Percentiles rank a stretch among this genome's conserved stretches.
Evolutionary conservation across 2,113 vertebrate genomes (phyloP).

Genomic region (Syrmaticus mikado): DNA sequence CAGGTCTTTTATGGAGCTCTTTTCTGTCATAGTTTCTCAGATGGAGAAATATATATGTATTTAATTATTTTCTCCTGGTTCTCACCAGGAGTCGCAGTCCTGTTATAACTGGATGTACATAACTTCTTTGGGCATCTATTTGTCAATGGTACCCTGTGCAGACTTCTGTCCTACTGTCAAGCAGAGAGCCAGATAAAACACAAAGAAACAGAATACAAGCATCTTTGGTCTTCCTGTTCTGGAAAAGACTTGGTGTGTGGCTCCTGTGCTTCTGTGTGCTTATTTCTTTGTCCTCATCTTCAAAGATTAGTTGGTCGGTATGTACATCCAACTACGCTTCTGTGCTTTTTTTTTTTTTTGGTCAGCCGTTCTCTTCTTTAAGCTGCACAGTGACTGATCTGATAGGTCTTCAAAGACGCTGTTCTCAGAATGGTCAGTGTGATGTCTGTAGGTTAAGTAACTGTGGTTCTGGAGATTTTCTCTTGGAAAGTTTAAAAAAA

Average conservation of each 20-base stretch:
- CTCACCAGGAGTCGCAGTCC: neutral
- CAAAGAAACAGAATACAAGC: neutral
- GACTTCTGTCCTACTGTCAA: neutral
- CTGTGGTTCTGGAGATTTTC: neutral
- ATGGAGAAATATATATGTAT: neutral
- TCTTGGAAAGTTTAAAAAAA: neutral
- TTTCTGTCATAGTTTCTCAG: neutral
- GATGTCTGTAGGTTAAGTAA: neutral
- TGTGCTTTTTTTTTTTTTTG: neutral
- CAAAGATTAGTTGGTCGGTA: neutral
- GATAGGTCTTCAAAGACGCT: neutral
- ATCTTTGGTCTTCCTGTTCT: neutral
- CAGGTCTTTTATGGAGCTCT: neutral
- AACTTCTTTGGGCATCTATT: neutral
- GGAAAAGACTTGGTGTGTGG: neutral
- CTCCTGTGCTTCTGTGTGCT: neutral
- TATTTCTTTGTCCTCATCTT: neutral
- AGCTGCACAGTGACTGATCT: neutral
- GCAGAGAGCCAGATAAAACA: neutral
- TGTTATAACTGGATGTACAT: neutral
- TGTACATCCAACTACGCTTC: neutral
- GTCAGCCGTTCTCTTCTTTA: neutral
- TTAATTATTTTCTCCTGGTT: neutral
- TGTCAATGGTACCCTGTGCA: neutral
- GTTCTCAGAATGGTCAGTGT: rapidly evolving